These are phyloP conservation scores for Sparidentex hasta DNA, from an alignment of 2,797 vertebrate species.

Conservation along the genomic window DNA sequence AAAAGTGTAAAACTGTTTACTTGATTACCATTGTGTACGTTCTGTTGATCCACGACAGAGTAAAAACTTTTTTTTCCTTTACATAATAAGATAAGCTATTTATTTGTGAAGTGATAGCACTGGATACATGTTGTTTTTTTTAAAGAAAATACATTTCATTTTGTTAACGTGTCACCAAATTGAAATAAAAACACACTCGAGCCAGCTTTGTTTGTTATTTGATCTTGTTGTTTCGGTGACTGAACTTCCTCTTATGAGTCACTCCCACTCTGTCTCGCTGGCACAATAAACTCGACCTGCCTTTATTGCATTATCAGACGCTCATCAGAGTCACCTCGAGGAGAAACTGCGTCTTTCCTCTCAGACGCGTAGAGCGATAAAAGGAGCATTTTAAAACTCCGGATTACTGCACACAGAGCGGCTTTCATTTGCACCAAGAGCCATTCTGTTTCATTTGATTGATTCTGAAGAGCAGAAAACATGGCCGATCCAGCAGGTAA, in stretches of 20 bases:
- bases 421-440: neutral
- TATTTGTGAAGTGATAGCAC: conserved; percentile 39
- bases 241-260: conserved; percentile 29
- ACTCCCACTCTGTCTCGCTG: neutral
- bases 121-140: neutral
- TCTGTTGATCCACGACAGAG: neutral
- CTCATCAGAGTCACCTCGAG: neutral
- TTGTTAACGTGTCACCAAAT: neutral
- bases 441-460: neutral
- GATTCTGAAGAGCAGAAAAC: neutral
- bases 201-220: neutral
- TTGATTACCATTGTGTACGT: conserved; percentile 48
- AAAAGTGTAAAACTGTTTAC: conserved; percentile 43
- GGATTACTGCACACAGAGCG: neutral
- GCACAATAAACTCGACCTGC: neutral
- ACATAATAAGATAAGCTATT: conserved; percentile 59
- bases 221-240: neutral
- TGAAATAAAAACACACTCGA: conserved; percentile 36
- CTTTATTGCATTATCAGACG: too few relatives aligned
- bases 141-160: neutral
- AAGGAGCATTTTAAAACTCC: neutral
- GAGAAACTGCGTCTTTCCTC: neutral
- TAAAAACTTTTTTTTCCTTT: neutral
- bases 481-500: conserved; percentile 34
- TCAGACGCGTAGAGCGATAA: neutral